Percentiles rank a stretch among this genome's conserved stretches.
phyloP scores from a whole-genome alignment of 2,113 vertebrate genomes.

The Himantopus leucocephalus region DNA sequence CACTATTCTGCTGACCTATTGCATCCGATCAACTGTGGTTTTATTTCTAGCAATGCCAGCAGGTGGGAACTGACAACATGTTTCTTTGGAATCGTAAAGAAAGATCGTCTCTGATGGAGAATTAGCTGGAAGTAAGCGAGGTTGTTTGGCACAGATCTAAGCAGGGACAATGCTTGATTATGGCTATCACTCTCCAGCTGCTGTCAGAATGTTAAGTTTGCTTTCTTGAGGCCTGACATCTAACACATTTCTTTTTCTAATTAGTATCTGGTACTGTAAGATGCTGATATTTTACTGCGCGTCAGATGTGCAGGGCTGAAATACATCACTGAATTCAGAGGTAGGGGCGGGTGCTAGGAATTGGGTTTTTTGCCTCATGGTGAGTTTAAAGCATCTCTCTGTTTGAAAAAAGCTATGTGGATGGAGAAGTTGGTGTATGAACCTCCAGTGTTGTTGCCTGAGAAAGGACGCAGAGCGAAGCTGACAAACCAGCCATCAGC shows the following conservation, averaged over 20 bases:
- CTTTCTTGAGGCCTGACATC: constrained; percentile 31
- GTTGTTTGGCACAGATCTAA: constrained; percentile 50
- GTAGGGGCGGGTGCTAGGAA: background rate
- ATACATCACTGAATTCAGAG: background rate
- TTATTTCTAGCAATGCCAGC: constrained; percentile 59
- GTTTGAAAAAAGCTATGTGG: background rate
- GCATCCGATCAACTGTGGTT: constrained; percentile 35
- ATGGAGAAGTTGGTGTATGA: background rate
- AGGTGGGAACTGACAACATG: constrained; percentile 30
- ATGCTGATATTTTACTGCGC: background rate
- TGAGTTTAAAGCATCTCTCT: background rate
- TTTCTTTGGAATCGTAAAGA: background rate
- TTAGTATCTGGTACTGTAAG: constrained; percentile 26
- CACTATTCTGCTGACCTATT: constrained; percentile 56
- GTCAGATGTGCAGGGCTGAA: constrained; percentile 17
- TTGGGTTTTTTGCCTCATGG: background rate
- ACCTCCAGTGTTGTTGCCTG: background rate
- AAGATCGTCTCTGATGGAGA: constrained; percentile 27
- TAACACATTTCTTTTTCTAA: constrained; percentile 45
- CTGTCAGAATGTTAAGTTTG: constrained; percentile 49
- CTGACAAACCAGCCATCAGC: background rate
- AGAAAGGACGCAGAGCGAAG: background rate
- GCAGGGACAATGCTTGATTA: constrained; percentile 65
- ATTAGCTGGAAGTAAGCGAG: constrained; percentile 53
- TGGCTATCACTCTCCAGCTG: constrained; percentile 54